phyloP scores from a whole-genome alignment of 1,140 invertebrate species.

The Conus ventricosus region DNA sequence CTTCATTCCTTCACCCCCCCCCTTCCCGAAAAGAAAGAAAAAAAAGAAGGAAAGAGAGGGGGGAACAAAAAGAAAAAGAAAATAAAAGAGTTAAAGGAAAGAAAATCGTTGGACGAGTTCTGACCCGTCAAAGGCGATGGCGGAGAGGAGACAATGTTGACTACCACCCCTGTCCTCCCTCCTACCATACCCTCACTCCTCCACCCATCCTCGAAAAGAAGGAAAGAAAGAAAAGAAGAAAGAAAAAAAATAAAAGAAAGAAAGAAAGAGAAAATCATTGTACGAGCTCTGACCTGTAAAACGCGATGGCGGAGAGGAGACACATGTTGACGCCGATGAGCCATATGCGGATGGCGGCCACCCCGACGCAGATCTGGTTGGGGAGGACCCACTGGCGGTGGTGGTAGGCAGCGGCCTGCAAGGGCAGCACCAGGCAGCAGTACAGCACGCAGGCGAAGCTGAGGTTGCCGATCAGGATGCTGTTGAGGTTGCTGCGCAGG shows the following conservation, averaged over 20 bases:
- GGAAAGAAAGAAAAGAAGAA: background rate
- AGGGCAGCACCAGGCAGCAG: conserved; percentile 57
- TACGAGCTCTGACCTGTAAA: conserved; percentile 52
- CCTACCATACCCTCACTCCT: background rate
- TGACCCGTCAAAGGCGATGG: too few species aligned
- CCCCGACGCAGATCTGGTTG: conserved; percentile 52
- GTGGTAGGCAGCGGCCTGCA: conserved; percentile 64
- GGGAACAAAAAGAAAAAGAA: background rate
- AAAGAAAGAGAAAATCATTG: background rate
- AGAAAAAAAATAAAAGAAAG: background rate
- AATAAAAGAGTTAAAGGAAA: background rate
- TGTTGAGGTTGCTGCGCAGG: conserved; percentile 65
- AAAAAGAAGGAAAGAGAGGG: background rate
- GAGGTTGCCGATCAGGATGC: conserved; percentile 67
- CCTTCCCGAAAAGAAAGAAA: background rate
- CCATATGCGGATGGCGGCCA: conserved; percentile 60
- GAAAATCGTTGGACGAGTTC: background rate
- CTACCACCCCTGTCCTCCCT: background rate
- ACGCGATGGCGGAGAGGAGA: conserved; percentile 63
- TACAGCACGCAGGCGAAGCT: conserved; percentile 66
- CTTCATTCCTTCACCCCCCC: too few species aligned
- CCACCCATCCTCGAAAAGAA: background rate
- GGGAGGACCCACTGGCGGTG: conserved; percentile 44
- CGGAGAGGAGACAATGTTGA: background rate
- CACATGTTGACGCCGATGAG: conserved; percentile 65